These are phyloP conservation scores for Cochlearius cochlearius DNA, from an alignment of 2,113 vertebrate genomes.

Conservation along the genomic window DNA sequence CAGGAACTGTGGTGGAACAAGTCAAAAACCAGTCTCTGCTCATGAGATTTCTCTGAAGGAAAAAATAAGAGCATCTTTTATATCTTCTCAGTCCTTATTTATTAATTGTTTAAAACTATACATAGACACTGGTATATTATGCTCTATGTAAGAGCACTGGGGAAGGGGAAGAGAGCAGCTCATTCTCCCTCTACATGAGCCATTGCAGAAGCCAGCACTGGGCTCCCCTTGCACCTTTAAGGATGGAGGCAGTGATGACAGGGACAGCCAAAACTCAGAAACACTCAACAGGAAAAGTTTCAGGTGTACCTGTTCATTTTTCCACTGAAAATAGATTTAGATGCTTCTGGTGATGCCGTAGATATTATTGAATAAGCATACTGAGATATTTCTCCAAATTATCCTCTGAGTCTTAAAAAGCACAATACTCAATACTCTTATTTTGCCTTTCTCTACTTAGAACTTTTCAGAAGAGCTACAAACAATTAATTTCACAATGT, in stretches of 20 bases:
- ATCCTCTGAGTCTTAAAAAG: background rate
- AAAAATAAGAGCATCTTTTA: background rate
- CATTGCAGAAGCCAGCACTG: background rate
- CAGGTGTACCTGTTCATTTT: background rate
- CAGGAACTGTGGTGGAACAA: background rate
- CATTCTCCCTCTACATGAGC: background rate
- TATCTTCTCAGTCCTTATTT: background rate
- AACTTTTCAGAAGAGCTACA: background rate
- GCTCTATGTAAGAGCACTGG: background rate
- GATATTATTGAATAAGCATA: background rate
- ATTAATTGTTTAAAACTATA: background rate
- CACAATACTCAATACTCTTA: accelerated
- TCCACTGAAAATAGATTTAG: accelerated
- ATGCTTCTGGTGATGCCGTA: accelerated
- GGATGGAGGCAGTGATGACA: background rate
- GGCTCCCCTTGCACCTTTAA: background rate
- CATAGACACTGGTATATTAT: background rate
- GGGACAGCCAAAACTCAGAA: background rate
- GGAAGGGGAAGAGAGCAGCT: background rate
- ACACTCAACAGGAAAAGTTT: background rate
- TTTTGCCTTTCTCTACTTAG: background rate
- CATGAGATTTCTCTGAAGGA: background rate
- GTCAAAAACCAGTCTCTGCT: background rate
- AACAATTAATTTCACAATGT: background rate
- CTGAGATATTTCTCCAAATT: background rate